Evolutionary conservation across 1,140 invertebrate species (phyloP).

Genomic region (Ceratina calcarata): DNA sequence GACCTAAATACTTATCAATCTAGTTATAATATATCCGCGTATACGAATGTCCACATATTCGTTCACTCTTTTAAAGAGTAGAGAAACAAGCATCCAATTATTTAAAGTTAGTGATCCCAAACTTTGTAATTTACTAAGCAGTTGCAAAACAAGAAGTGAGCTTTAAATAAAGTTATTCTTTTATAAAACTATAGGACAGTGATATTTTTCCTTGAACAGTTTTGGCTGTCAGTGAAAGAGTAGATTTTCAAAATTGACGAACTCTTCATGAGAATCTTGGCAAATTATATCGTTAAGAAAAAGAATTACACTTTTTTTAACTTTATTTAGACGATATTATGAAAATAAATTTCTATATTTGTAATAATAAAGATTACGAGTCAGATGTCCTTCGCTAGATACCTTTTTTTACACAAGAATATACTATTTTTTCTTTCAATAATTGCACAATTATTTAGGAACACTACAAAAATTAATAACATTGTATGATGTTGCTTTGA

Average conservation of each 20-base stretch:
- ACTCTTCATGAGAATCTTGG: slow-evolving; percentile 12
- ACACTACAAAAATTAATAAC: slow-evolving; percentile 4
- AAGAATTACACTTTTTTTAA: slow-evolving; percentile 10
- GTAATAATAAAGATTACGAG: slow-evolving; percentile 10
- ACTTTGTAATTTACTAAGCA: slow-evolving; percentile 65
- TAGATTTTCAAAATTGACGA: slow-evolving; percentile 34
- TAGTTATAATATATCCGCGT: slow-evolving; percentile 55
- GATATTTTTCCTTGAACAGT: slow-evolving; percentile 62
- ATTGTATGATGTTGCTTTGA: neutral
- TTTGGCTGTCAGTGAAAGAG: slow-evolving; percentile 44
- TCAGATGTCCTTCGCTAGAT: slow-evolving; percentile 6
- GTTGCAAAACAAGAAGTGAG: slow-evolving; percentile 42
- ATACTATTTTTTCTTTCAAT: slow-evolving; percentile 22
- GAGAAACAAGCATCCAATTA: slow-evolving; percentile 43
- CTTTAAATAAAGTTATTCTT: slow-evolving; percentile 72
- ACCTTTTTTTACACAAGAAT: neutral
- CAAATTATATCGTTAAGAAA: slow-evolving; percentile 24
- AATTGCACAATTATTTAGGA: neutral
- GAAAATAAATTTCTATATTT: neutral
- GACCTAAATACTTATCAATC: slow-evolving; percentile 55
- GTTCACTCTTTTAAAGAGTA: slow-evolving; percentile 56
- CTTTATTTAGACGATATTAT: neutral
- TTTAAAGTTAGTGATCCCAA: slow-evolving; percentile 62
- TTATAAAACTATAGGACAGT: slow-evolving; percentile 64
- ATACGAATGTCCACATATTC: slow-evolving; percentile 54